These are phyloP conservation scores for Kryptopterus vitreolus DNA, from an alignment of 2,797 vertebrate species.

Conservation along the genomic window DNA sequence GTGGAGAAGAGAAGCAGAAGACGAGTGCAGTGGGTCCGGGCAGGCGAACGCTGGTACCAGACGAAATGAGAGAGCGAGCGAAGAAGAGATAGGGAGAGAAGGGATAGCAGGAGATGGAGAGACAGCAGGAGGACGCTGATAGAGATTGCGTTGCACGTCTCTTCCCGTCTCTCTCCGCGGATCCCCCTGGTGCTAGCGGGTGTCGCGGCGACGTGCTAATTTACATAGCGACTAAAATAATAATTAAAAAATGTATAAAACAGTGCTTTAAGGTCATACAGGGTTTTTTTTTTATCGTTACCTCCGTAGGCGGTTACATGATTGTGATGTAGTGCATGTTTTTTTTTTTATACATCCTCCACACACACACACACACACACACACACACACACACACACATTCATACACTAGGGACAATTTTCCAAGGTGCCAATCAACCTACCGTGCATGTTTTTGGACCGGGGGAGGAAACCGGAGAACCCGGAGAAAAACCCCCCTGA, in stretches of 20 bases:
- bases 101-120: constrained; percentile 26
- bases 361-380: neutral
- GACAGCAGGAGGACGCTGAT: constrained; percentile 2
- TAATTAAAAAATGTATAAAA: constrained; percentile 24
- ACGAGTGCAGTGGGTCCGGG: too few species aligned
- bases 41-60: too few species aligned
- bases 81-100: constrained; percentile 11
- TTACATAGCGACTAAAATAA: constrained; percentile 28
- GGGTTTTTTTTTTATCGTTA: too few species aligned
- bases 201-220: constrained; percentile 17
- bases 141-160: constrained; percentile 25
- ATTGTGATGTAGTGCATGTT: neutral
- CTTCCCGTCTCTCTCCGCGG: neutral
- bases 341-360: neutral
- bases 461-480: too few species aligned
- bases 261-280: constrained; percentile 14
- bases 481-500: too few species aligned
- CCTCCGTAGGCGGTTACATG: neutral
- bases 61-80: constrained; percentile 13
- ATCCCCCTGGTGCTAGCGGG: constrained; percentile 9
- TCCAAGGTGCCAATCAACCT: too few species aligned
- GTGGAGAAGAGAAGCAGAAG: too few species aligned
- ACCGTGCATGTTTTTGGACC: too few species aligned
- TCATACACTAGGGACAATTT: too few species aligned
- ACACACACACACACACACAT: constrained; percentile 1